Base-by-base conservation (phyloP, 2,888 invertebrate species). In the Andrena bucephala region DNA sequence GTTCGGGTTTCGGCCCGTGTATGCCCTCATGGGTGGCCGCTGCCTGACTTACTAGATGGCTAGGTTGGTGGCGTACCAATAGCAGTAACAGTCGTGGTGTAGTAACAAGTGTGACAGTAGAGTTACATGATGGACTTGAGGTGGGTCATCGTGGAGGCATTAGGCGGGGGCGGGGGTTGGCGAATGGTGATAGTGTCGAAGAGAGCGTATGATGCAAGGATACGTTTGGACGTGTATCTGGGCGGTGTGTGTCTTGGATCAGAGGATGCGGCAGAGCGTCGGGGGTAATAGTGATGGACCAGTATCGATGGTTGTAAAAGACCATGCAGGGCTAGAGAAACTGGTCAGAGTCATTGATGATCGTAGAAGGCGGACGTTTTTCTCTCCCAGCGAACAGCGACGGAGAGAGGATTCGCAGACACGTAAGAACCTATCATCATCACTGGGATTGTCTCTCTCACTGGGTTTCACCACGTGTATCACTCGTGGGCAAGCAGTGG, bases 31-130 rank as follows among this genome's bases (percentile, higher is more conserved):
- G 90, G 92, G 89, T 89, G 91, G 92, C 92, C 91, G 93, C 90
- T 92, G 93, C 92, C 93, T 91, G 92, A 92, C 90, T 91, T 91
- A 90, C 90, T 91, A 89, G 92, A 90, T 90, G 90, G 90, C 90
- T 89, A 91, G 88, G 88, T 90, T 90, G 90, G 88, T 86, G 89
- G 88, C 84, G 80, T 89, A 89, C 88, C 88, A 90, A 90, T 92
- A 87, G 90, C 89, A 91, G 91, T 92, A 89, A 90, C 87, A 90
- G 90, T 90, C 88, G 72, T 89, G 77, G 85, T 89, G 85, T 77
- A 86, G 84, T 82, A 79, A 85, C 79, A 83, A 86, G 82, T 87
- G 86, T 83, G 84, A 77, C 65, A 85, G 77, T 81, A 72, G 72
- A 75, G 42, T 78, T 65, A 62, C 48, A 69, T 36, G 50, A 27